A percentile compares a stretch with the other conserved stretches of the same genome.
Evolutionary conservation across 2,113 vertebrate species (phyloP).

Genomic region (Noctilio leporinus): DNA sequence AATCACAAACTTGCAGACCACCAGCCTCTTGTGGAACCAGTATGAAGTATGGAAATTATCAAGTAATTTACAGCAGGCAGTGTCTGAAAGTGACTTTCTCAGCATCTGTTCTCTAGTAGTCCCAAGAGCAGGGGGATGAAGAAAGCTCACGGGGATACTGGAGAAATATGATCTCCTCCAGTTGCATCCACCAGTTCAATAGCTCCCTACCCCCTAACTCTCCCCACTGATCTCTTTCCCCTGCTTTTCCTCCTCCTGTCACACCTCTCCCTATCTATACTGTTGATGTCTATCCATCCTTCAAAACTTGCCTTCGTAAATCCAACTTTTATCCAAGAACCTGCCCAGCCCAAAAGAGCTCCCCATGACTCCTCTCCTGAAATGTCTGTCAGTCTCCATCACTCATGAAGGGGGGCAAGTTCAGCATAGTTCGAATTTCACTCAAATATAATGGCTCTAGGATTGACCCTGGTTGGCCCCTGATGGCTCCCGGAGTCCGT

Average conservation of each 20-base stretch:
- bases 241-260: neutral
- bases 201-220: neutral
- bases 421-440: neutral
- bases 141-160: neutral
- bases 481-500: neutral
- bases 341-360: neutral
- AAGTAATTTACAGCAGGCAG: constrained; percentile 24
- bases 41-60: neutral
- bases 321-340: neutral
- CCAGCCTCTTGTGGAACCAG: neutral
- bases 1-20: neutral
- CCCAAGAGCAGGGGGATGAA: constrained; percentile 19
- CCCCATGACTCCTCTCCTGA: neutral
- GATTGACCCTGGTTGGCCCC: neutral
- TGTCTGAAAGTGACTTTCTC: constrained; percentile 58
- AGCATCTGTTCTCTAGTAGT: constrained; percentile 42
- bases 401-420: neutral
- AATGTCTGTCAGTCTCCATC: neutral
- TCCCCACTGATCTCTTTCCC: neutral
- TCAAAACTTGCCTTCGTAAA: neutral
- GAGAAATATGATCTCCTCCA: neutral
- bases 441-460: neutral
- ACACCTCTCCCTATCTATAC: neutral
- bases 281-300: neutral
- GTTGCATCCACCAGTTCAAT: neutral